Conservation (phyloP, 2,113 vertebrate genomes). For the Caloenas nicobarica region DNA sequence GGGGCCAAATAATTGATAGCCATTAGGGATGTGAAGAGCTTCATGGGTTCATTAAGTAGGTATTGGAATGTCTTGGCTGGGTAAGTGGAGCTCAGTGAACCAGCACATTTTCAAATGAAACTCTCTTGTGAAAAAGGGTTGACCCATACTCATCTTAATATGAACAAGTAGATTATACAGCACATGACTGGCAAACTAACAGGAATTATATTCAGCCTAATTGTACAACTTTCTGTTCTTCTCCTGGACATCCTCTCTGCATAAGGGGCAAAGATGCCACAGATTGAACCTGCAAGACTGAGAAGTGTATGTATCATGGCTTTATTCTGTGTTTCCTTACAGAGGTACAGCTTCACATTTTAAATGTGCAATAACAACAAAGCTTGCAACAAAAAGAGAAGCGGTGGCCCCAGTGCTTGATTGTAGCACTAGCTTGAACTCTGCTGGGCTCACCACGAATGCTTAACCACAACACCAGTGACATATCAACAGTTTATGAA, state of each 20-base stretch:
- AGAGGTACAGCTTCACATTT: background rate
- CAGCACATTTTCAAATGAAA: background rate
- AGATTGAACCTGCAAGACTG: background rate
- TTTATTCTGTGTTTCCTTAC: background rate
- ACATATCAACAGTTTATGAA: slow-evolving; percentile 57
- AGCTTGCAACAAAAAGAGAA: background rate
- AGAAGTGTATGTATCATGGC: background rate
- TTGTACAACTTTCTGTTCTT: background rate
- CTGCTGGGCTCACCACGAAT: slow-evolving; percentile 25
- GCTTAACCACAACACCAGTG: slow-evolving; percentile 48
- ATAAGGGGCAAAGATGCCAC: background rate
- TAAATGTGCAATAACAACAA: background rate
- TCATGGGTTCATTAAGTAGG: background rate
- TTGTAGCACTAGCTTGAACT: slow-evolving; percentile 2
- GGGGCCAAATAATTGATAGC: background rate
- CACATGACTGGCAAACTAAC: background rate
- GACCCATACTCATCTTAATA: background rate
- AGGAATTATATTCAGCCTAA: background rate
- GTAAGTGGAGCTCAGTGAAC: background rate
- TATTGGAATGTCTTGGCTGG: background rate
- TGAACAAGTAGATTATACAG: background rate
- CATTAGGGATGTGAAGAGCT: background rate
- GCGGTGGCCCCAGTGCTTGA: background rate
- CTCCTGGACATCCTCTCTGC: background rate
- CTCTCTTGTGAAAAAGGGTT: background rate